Conservation (phyloP, 2,888 invertebrate species). For the Caenorhabditis virilis region DNA sequence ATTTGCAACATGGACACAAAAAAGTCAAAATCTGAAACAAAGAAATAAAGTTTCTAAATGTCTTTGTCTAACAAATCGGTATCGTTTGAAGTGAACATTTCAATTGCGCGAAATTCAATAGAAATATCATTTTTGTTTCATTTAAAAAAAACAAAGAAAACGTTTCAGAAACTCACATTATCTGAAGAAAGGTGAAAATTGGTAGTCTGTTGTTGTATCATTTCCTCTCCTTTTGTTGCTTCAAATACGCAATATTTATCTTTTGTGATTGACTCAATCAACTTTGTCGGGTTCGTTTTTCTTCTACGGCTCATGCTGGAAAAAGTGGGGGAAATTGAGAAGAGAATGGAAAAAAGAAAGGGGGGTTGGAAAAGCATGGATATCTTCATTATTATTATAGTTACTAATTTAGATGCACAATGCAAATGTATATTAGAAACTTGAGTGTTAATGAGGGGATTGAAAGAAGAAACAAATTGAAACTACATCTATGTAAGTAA, state of each 20-base stretch:
- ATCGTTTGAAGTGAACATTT: too few species aligned
- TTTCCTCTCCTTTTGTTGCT: too few species aligned
- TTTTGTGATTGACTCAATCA: too few species aligned
- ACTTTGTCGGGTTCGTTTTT: conserved; percentile 58
- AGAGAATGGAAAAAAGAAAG: conserved; percentile 7
- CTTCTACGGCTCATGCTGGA: conserved; percentile 65
- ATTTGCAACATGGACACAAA: too few species aligned
- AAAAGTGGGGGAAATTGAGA: neutral
- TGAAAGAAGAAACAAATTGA: too few species aligned
- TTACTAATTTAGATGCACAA: conserved; percentile 34
- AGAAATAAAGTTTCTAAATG: too few species aligned
- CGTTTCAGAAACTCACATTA: conserved; percentile 22
- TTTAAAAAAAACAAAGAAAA: neutral
- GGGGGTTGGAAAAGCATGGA: conserved; percentile 15
- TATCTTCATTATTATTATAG: neutral
- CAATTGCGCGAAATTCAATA: too few species aligned
- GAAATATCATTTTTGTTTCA: conserved; percentile 1
- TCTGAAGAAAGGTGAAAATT: too few species aligned
- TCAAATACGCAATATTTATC: too few species aligned
- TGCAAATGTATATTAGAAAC: conserved; percentile 36
- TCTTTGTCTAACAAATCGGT: too few species aligned
- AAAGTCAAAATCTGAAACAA: too few species aligned
- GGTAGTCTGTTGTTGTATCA: neutral
- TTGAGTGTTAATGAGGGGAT: conserved; percentile 37
- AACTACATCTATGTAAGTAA: too few species aligned